These are phyloP conservation scores for Empis livida DNA, from an alignment of 2,888 invertebrate species.

Conservation along the genomic window DNA sequence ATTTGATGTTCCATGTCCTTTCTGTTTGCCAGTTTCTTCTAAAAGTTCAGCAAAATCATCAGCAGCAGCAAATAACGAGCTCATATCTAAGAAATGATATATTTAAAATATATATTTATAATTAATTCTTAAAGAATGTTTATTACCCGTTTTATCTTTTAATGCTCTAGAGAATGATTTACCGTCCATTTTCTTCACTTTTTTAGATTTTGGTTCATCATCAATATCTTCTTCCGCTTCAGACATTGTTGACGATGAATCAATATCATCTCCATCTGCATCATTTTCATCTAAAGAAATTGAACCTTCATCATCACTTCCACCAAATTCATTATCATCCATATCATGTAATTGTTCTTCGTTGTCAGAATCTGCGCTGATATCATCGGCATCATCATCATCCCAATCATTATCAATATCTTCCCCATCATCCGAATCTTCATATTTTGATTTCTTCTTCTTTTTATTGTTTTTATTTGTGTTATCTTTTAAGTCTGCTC, in stretches of 20 bases:
- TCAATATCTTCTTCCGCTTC: constrained; percentile 20
- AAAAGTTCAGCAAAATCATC: constrained; percentile 81
- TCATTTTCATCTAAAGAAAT: constrained; percentile 15
- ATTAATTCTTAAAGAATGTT: too few relatives aligned
- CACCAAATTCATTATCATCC: constrained; percentile 25
- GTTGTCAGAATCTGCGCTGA: constrained; percentile 34
- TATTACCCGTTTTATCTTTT: background rate
- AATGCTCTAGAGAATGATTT: constrained; percentile 3
- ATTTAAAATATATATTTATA: background rate
- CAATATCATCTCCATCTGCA: constrained; percentile 19
- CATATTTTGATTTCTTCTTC: constrained; percentile 16
- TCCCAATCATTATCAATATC: constrained; percentile 29
- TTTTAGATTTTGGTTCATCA: constrained; percentile 14
- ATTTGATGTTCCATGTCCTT: constrained; percentile 52
- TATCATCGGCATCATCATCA: constrained; percentile 28
- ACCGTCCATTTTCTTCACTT: constrained; percentile 3
- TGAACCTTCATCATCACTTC: constrained; percentile 35
- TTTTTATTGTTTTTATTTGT: constrained; percentile 21
- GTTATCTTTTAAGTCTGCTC: constrained; percentile 30
- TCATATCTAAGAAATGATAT: constrained; percentile 36
- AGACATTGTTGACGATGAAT: constrained; percentile 13
- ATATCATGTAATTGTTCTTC: constrained; percentile 16
- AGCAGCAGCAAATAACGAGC: constrained; percentile 65
- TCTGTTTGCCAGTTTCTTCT: constrained; percentile 65
- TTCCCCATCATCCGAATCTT: constrained; percentile 28